Evolutionary conservation across 2,797 vertebrate species (phyloP).

Genomic region (Molothrus ater): DNA sequence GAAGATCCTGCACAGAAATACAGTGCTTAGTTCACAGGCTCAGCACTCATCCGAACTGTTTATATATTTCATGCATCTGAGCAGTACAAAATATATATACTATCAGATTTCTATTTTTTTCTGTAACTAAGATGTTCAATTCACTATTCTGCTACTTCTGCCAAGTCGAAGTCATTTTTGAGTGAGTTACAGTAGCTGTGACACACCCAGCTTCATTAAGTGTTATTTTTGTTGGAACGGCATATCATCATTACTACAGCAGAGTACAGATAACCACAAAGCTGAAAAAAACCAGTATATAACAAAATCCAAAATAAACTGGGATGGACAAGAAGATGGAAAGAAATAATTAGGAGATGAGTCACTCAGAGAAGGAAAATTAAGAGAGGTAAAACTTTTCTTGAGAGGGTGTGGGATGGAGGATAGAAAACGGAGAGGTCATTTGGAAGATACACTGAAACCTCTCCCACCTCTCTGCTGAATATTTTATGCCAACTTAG

Average conservation of each 20-base stretch:
- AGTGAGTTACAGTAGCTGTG: background rate
- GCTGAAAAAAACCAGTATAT: background rate
- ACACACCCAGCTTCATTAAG: background rate
- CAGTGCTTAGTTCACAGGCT: slow-evolving; percentile 42
- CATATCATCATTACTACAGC: background rate
- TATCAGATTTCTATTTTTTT: slow-evolving; percentile 19
- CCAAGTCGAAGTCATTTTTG: slow-evolving; percentile 11
- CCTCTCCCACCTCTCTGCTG: background rate
- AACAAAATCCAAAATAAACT: slow-evolving; percentile 5
- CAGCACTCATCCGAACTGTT: slow-evolving; percentile 12
- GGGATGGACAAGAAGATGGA: background rate
- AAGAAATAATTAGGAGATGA: background rate
- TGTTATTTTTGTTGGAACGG: slow-evolving; percentile 7
- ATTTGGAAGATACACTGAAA: background rate
- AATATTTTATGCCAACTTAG: background rate
- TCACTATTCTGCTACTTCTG: slow-evolving; percentile 7
- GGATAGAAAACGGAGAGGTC: background rate
- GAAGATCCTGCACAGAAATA: background rate
- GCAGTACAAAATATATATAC: slow-evolving; percentile 21
- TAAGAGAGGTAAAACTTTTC: background rate
- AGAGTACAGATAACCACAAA: background rate
- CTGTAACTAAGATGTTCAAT: slow-evolving; percentile 7
- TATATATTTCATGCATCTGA: slow-evolving; percentile 46
- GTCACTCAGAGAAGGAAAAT: background rate
- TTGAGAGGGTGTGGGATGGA: background rate